Evolutionary conservation across 2,888 invertebrate genomes (phyloP).

Genomic region (Dicyrtoma fusca): DNA sequence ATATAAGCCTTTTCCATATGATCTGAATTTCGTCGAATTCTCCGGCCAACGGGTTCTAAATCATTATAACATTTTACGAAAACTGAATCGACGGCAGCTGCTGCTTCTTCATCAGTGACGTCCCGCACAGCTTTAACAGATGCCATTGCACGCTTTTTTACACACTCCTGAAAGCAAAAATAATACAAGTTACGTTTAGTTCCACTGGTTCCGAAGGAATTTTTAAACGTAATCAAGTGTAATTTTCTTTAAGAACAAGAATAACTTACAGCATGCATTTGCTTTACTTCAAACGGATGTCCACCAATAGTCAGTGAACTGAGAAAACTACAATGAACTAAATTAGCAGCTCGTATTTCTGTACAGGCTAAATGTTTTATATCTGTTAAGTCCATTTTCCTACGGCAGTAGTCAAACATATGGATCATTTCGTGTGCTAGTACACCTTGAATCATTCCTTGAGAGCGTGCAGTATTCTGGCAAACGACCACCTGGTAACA

Average conservation of each 20-base stretch:
- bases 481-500: slow-evolving; percentile 79
- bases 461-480: slow-evolving; percentile 75
- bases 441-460: slow-evolving; percentile 76
- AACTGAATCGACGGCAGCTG: slow-evolving; percentile 78
- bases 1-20: slow-evolving; percentile 76
- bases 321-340: slow-evolving; percentile 87
- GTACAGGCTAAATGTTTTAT: slow-evolving; percentile 92
- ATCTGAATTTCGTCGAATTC: slow-evolving; percentile 66
- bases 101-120: slow-evolving; percentile 72
- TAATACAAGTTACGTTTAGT: not conserved
- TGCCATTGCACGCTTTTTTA: slow-evolving; percentile 81
- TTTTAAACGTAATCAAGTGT: not conserved
- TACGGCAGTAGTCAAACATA: slow-evolving; percentile 92
- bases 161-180: slow-evolving; percentile 71
- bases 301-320: slow-evolving; percentile 80
- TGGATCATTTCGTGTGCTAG: slow-evolving; percentile 92
- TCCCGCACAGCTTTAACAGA: slow-evolving; percentile 82
- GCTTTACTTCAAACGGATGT: slow-evolving; percentile 70
- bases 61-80: slow-evolving; percentile 90
- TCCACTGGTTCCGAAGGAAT: not conserved
- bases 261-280: slow-evolving; percentile 65
- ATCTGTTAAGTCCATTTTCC: slow-evolving; percentile 85
- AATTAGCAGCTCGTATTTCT: slow-evolving; percentile 91
- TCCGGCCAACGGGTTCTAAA: slow-evolving; percentile 73
- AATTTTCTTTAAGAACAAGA: slow-evolving; percentile 8